Evolutionary conservation across 2,888 invertebrate genomes (phyloP).

Genomic region (Phytoseiulus persimilis): DNA sequence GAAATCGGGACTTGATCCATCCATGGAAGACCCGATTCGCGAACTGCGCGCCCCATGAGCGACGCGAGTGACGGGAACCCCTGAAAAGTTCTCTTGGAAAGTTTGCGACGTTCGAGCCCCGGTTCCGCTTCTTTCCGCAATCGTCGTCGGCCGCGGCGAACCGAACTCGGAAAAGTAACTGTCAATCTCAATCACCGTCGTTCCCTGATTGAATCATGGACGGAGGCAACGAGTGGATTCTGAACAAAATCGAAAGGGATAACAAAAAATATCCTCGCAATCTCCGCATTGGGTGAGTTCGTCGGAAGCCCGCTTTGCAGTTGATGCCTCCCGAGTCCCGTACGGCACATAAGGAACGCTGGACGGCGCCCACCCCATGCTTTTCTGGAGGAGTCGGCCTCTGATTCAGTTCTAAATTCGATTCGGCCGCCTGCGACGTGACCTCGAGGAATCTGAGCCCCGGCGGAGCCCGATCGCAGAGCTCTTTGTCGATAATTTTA

Average conservation of each 20-base stretch:
- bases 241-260: conserved; percentile 17
- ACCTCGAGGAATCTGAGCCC: neutral
- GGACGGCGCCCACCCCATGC: neutral
- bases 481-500: neutral
- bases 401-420: neutral
- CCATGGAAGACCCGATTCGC: neutral
- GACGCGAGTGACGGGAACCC: neutral
- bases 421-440: neutral
- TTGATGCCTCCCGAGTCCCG: neutral
- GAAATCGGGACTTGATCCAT: neutral
- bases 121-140: no score
- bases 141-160: no score
- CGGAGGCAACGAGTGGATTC: conserved; percentile 35
- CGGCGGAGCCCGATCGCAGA: neutral
- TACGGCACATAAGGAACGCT: neutral
- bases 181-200: no score
- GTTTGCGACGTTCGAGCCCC: no score
- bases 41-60: no score
- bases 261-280: conserved; percentile 27
- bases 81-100: no score
- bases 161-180: neutral
- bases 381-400: neutral
- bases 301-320: neutral
- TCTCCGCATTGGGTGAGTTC: conserved; percentile 23
- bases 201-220: neutral